Percentiles rank a stretch among this genome's conserved stretches.
These are phyloP conservation scores for Lophura nycthemera DNA, from an alignment of 2,113 vertebrate genomes.

Conservation along the genomic window DNA sequence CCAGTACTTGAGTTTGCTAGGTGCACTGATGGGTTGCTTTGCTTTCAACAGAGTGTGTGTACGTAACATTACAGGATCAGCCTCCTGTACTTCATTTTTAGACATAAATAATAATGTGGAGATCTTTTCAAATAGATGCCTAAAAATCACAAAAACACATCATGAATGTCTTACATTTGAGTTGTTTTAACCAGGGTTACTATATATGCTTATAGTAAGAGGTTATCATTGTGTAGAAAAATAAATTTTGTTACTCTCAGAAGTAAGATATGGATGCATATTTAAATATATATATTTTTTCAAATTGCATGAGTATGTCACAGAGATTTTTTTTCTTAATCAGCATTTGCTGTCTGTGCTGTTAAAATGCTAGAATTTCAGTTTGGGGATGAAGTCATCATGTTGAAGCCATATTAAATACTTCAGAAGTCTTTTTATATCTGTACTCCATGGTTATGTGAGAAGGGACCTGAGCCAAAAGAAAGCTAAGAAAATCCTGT, in stretches of 20 bases:
- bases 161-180: not conserved
- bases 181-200: not conserved
- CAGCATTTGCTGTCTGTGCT: not conserved
- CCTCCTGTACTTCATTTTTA: not conserved
- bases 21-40: not conserved
- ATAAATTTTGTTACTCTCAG: slow-evolving; percentile 6
- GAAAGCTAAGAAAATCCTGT: not conserved
- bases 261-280: not conserved
- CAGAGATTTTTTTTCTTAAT: not conserved
- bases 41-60: not conserved
- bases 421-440: not conserved
- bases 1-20: not conserved
- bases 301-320: not conserved
- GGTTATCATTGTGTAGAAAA: slow-evolving; percentile 35
- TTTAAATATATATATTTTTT: slow-evolving; percentile 29
- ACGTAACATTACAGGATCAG: not conserved
- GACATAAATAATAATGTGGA: not conserved
- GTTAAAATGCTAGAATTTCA: slow-evolving; percentile 1
- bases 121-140: not conserved
- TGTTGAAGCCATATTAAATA: not conserved
- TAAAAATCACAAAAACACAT: not conserved
- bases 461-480: not conserved
- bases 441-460: not conserved
- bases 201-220: not conserved
- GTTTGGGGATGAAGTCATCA: not conserved